Percentiles rank a stretch among this genome's conserved stretches.
Evolutionary conservation across 1,140 invertebrate species (phyloP).

Genomic region (Drosophila athabasca): DNA sequence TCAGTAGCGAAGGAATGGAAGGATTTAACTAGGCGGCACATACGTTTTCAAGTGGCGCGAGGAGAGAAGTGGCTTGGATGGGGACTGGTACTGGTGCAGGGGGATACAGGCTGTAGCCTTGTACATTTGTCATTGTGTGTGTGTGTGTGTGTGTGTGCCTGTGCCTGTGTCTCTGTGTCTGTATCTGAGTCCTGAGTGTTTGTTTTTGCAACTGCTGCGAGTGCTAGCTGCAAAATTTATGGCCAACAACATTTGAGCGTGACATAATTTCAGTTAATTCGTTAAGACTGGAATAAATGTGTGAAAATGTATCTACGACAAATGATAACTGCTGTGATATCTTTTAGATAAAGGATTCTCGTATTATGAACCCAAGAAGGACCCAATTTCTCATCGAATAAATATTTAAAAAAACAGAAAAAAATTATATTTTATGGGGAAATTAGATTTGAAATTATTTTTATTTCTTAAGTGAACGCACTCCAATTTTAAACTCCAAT

Average conservation of each 20-base stretch:
- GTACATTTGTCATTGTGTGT: slow-evolving; percentile 50
- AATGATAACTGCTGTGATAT: slow-evolving; percentile 18
- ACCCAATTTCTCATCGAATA: too few relatives aligned
- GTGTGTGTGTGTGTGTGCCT: slow-evolving; percentile 15
- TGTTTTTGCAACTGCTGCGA: slow-evolving; percentile 41
- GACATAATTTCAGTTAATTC: slow-evolving; percentile 79
- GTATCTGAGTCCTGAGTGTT: not conserved
- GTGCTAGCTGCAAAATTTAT: slow-evolving; percentile 73
- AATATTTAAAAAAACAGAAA: not conserved
- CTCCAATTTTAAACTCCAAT: too few relatives aligned
- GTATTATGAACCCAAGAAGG: not conserved
- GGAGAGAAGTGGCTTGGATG: not conserved
- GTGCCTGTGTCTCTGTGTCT: slow-evolving; percentile 24
- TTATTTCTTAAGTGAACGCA: too few relatives aligned
- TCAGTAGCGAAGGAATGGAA: slow-evolving; percentile 15
- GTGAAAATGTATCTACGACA: slow-evolving; percentile 35
- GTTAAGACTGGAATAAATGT: slow-evolving; percentile 46
- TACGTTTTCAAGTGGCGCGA: slow-evolving; percentile 50
- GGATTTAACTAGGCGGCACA: slow-evolving; percentile 62
- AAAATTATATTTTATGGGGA: not conserved
- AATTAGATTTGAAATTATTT: too few relatives aligned
- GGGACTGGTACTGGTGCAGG: slow-evolving; percentile 5
- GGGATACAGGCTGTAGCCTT: slow-evolving; percentile 25
- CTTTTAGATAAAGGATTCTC: too few relatives aligned
- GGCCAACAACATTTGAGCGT: slow-evolving; percentile 75